These are phyloP conservation scores for Eilema caniola DNA, from an alignment of 2,888 invertebrate species.

Conservation along the genomic window DNA sequence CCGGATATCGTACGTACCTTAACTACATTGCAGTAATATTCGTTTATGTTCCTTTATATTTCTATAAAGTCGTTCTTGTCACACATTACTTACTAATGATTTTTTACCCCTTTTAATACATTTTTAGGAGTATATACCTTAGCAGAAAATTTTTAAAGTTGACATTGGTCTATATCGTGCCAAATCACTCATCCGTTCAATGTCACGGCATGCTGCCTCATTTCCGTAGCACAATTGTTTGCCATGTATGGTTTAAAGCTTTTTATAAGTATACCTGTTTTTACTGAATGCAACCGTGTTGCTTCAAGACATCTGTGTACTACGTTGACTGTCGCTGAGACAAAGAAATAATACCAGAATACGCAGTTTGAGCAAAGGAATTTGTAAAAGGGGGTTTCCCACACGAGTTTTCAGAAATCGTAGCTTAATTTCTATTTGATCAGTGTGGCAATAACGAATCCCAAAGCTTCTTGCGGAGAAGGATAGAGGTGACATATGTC, in stretches of 20 bases:
- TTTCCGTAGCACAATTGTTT: conserved; percentile 49
- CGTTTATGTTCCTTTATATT: no score
- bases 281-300: conserved; percentile 30
- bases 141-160: conserved; percentile 38
- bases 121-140: conserved; percentile 35
- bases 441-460: no score
- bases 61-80: no score
- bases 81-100: conserved; percentile 24
- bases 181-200: conserved; percentile 60
- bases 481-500: no score
- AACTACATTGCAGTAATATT: not conserved
- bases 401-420: no score
- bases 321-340: no score
- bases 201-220: conserved; percentile 60
- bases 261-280: not conserved
- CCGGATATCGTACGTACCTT: not conserved
- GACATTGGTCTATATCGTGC: conserved; percentile 41
- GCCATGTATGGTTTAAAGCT: conserved; percentile 15
- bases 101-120: conserved; percentile 30
- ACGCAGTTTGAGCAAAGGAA: no score
- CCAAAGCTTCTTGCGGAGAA: no score
- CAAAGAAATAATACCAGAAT: not conserved
- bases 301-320: not conserved
- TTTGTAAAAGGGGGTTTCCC: no score
- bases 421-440: no score